Base-by-base conservation (phyloP, 2,888 invertebrate species). In the Aricia artaxerxes region DNA sequence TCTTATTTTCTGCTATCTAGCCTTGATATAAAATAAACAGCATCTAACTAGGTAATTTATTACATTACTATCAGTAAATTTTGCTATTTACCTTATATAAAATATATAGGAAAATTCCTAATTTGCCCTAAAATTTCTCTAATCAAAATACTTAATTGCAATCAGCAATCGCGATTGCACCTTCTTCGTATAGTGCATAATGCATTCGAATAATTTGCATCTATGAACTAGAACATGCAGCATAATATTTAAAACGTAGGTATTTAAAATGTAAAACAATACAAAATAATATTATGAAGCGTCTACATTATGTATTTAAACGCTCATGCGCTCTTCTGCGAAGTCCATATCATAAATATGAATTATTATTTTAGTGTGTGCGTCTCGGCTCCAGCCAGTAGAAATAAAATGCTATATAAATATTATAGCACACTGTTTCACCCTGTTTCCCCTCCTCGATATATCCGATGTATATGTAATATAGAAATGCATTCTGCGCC, bases 401-500 rank as follows among this genome's bases (percentile, higher is more conserved):
- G 80, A 80, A 73, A 77, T 79, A 80, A 64, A 79, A 72, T 57
- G 53, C 76, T 76, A 40, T 77, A 79, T 73, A 78, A 78, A 79
- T 80, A 73, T n/a, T 75, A 79, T 78, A 78, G 80, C 78, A 79
- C 80, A 82, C 81, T 69, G 81, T 83, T 78, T 79, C 82, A 82
- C 82, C 83, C 81, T 78, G 64, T 53, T 49, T 79, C 78, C 80
- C 77, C 61, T 80, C 73, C 77, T 49, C 78, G 76, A 79, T 78
- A 81, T 79, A 80, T 80, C 80, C 76, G 49, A 78, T 80, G 75
- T 78, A 81, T 78, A 73, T 80, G 80, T 79, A 80, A 78, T 80
- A 82, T 84, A 85, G 82, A 84, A 85, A 85, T 84, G 84, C 87
- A 87, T 86, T 85, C 84, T 83, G 82, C 84, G 81, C 83, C 84